Evolutionary conservation across 2,888 invertebrate species (phyloP), one percentile per base, ranked within the genome.

Genomic region (Cheilosia urbana): DNA sequence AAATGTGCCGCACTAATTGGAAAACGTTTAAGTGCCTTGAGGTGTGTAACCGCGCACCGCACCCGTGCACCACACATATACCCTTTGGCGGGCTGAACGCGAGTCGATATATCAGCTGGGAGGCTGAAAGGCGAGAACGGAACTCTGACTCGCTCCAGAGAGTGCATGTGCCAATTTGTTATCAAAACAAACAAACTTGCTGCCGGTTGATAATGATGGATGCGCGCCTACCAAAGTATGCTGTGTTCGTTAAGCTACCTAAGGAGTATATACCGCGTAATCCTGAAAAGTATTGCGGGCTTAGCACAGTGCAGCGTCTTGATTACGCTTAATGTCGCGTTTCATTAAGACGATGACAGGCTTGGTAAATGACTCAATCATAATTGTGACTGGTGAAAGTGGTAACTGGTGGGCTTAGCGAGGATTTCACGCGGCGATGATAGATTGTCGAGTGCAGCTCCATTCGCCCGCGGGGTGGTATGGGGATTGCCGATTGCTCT

Each of bases 1-100:
- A 85, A 80, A 81, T 85, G 77, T 81, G 85, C 85, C 85, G n/a
- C n/a, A 85, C 85, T 85, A 85, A 85, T 85, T 85, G 85, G 85
- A 85, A 81, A 85, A 85, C 85, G 85, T 76, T 85, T 85, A 76
- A 68, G 71, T 66, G 81, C 76, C 81, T 76, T 51, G 55, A 77
- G 81, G 81, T 85, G 80, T 85, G 66, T 77, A 85, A 84, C 84
- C 80, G 75, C 83, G 68, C 78, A 71, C 47, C 40, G 27, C 58
- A 71, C 58, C 42, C 49, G 30, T 30, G 57, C 69, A 57, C 49
- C 68, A 75, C 47, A 34, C 62, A n/a, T 24, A n/a, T 47, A 69
- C 57, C 66, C 63, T 69, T 24, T 58, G 69, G 65, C 13, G 37
- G 37, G 37, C 63, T 69, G 15, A 80, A 65, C 49, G 47, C 58